Evolutionary conservation across 2,888 invertebrate species (phyloP).

Genomic region (Lepidocyrtinus sp.): DNA sequence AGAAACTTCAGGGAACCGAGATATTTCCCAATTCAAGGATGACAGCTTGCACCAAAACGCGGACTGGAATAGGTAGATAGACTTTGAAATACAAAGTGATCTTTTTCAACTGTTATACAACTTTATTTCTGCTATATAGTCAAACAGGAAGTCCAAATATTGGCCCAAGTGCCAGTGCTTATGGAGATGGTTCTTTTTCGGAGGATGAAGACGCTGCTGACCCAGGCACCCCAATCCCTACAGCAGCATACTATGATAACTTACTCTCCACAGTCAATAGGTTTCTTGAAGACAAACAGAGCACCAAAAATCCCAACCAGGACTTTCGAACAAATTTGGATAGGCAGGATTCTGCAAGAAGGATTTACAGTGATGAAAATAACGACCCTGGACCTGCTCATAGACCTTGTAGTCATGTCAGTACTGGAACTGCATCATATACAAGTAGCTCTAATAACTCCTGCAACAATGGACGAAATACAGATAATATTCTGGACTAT

Average conservation of each 20-base stretch:
- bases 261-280: slow-evolving; percentile 66
- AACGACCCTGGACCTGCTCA: no score
- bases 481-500: no score
- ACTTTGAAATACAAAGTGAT: slow-evolving; percentile 10
- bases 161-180: slow-evolving; percentile 59
- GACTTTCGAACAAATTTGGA: no score
- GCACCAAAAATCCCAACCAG: background rate
- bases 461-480: no score
- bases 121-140: no score
- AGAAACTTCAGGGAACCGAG: slow-evolving; percentile 51
- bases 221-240: slow-evolving; percentile 24
- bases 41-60: slow-evolving; percentile 39
- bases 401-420: no score
- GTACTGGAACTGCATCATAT: no score
- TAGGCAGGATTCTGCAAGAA: no score
- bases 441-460: no score
- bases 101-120: background rate
- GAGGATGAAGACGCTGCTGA: slow-evolving; percentile 48
- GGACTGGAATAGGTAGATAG: no score
- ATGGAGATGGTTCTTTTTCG: slow-evolving; percentile 51
- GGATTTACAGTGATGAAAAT: no score
- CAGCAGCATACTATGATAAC: slow-evolving; percentile 63
- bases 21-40: slow-evolving; percentile 62
- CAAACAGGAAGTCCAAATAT: slow-evolving; percentile 28
- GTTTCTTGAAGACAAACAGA: slow-evolving; percentile 52